These are phyloP conservation scores for Callipepla californica DNA, from an alignment of 2,113 vertebrate species.

Conservation along the genomic window DNA sequence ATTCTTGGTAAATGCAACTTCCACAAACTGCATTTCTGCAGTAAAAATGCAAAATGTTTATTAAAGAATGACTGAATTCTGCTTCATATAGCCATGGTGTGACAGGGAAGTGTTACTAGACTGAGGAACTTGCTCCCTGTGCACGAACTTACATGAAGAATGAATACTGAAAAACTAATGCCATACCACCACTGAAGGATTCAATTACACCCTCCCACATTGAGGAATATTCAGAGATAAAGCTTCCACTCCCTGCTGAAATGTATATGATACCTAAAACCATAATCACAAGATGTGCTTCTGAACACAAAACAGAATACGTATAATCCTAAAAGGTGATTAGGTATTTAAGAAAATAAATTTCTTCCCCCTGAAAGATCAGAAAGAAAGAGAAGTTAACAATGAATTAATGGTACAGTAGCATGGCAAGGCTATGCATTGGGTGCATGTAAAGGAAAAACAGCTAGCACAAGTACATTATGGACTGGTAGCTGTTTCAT, in stretches of 20 bases:
- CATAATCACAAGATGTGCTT: conserved; percentile 12
- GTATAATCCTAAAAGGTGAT: conserved; percentile 8
- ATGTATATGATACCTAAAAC: conserved; percentile 20
- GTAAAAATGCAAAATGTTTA: background rate
- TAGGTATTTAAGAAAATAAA: conserved; percentile 23
- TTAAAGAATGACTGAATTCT: background rate
- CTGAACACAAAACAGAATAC: conserved; percentile 15
- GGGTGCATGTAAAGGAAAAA: background rate
- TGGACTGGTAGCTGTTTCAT: background rate
- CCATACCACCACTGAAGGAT: conserved; percentile 4
- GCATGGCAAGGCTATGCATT: background rate
- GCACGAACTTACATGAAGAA: background rate
- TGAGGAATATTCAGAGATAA: conserved; percentile 19
- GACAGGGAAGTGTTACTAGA: background rate
- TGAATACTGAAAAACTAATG: conserved; percentile 8
- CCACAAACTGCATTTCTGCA: background rate
- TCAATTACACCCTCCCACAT: conserved; percentile 19
- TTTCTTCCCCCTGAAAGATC: conserved; percentile 29
- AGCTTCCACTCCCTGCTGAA: conserved; percentile 33
- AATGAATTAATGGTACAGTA: background rate
- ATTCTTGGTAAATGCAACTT: background rate
- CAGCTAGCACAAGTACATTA: background rate
- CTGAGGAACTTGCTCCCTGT: conserved; percentile 6
- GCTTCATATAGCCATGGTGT: background rate
- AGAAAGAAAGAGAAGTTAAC: conserved; percentile 36